phyloP scores from a whole-genome alignment of 2,797 vertebrate genomes.

The Onychomys torridus region DNA sequence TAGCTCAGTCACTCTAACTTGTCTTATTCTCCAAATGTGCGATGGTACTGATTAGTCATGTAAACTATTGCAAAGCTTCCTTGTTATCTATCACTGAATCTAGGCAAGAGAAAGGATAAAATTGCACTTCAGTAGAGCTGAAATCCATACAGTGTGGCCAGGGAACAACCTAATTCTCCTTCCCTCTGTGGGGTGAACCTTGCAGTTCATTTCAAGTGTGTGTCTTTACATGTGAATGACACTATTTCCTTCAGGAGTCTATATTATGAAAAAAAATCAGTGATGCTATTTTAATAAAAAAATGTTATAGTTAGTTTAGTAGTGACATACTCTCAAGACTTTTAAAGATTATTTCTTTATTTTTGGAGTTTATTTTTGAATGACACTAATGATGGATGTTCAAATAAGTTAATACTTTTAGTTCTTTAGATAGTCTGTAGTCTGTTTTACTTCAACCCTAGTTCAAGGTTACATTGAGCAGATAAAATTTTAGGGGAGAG shows the following conservation, averaged over 20 bases:
- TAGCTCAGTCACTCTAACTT: not conserved
- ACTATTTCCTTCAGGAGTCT: not conserved
- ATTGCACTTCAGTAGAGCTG: not conserved
- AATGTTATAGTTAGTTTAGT: slow-evolving; percentile 33
- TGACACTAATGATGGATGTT: slow-evolving; percentile 36
- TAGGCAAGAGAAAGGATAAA: not conserved
- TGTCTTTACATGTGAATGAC: not conserved
- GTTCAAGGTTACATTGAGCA: not conserved
- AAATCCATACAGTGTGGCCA: not conserved
- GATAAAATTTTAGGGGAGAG: not conserved
- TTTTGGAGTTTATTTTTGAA: slow-evolving; percentile 34
- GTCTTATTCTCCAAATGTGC: not conserved
- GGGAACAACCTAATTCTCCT: not conserved
- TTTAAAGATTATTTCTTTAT: slow-evolving; percentile 33
- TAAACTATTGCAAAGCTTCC: not conserved
- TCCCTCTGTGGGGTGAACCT: not conserved
- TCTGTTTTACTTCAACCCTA: not conserved
- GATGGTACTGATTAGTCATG: not conserved
- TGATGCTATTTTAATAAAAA: slow-evolving; percentile 36
- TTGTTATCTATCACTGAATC: not conserved
- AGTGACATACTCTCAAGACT: slow-evolving; percentile 33
- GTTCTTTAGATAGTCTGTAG: not conserved
- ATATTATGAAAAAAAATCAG: not conserved
- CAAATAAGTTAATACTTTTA: slow-evolving; percentile 2
- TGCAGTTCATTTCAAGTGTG: not conserved